These are phyloP conservation scores for Bujurquina vittata DNA, from an alignment of 2,113 vertebrate species.

Conservation along the genomic window DNA sequence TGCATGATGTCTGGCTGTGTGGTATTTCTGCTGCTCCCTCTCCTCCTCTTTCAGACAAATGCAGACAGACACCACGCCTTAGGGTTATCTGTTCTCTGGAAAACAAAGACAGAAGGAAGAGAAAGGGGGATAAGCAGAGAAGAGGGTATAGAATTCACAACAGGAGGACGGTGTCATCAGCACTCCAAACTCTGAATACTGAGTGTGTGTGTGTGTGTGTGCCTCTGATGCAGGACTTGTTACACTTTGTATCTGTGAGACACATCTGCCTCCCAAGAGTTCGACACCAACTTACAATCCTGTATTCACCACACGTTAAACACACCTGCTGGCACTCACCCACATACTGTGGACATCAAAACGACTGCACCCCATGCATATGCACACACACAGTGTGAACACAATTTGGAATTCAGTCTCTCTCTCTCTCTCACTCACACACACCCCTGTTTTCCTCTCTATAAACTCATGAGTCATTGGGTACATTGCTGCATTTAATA, in stretches of 20 bases:
- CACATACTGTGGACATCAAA: constrained; percentile 43
- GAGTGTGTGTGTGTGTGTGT: not conserved
- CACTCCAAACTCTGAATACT: not conserved
- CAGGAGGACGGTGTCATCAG: not conserved
- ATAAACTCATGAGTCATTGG: constrained; percentile 77
- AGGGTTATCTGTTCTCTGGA: constrained; percentile 65
- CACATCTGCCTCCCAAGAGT: constrained; percentile 1
- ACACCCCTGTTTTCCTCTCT: constrained; percentile 56
- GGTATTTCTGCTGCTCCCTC: constrained; percentile 56
- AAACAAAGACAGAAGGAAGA: constrained; percentile 60
- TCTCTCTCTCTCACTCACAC: constrained; percentile 1
- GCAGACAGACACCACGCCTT: constrained; percentile 67
- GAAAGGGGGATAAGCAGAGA: constrained; percentile 5
- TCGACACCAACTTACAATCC: constrained; percentile 20
- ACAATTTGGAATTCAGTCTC: constrained; percentile 50
- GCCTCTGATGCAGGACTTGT: not conserved
- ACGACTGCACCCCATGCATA: constrained; percentile 29
- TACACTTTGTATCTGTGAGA: not conserved
- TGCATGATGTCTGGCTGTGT: constrained; percentile 61
- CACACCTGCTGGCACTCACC: constrained; percentile 56
- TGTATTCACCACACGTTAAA: constrained; percentile 27
- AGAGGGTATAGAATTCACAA: constrained; percentile 4
- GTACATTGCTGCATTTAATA: constrained; percentile 67
- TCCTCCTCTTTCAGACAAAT: constrained; percentile 60
- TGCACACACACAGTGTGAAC: not conserved